phyloP scores from a whole-genome alignment of 1,140 invertebrate genomes.

The Solen grandis region DNA sequence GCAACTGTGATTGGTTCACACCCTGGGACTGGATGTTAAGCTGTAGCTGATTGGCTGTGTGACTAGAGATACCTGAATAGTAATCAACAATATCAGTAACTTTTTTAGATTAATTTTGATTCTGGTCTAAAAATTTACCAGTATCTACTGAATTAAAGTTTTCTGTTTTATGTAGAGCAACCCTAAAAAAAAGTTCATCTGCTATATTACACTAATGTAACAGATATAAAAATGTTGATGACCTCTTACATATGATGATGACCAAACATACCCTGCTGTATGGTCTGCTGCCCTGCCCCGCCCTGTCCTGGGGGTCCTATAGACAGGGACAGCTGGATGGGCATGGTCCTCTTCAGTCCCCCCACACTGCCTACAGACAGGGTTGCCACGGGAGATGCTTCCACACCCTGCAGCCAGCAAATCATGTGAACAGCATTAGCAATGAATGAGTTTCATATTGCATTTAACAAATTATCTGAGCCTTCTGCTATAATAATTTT shows the following conservation, averaged over 20 bases:
- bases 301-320: slow-evolving; percentile 67
- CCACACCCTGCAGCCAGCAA: slow-evolving; percentile 34
- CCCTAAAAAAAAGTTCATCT: too few relatives aligned
- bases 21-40: slow-evolving; percentile 57
- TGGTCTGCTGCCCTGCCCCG: too few relatives aligned
- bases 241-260: too few relatives aligned
- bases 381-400: slow-evolving; percentile 22
- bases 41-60: slow-evolving; percentile 60
- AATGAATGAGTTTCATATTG: slow-evolving; percentile 21
- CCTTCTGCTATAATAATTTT: too few relatives aligned
- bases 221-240: too few relatives aligned
- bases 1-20: slow-evolving; percentile 41
- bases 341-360: slow-evolving; percentile 68
- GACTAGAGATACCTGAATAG: slow-evolving; percentile 34
- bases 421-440: neutral
- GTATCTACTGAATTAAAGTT: too few relatives aligned
- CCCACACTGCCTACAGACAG: slow-evolving; percentile 50
- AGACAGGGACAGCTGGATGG: slow-evolving; percentile 73
- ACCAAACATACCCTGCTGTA: neutral
- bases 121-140: too few relatives aligned
- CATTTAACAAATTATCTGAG: too few relatives aligned
- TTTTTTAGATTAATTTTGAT: too few relatives aligned
- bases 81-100: too few relatives aligned
- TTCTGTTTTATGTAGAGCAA: too few relatives aligned
- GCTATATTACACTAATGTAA: too few relatives aligned